Base-by-base conservation (phyloP, 1,140 invertebrate genomes). In the Heliconius melpomene region DNA sequence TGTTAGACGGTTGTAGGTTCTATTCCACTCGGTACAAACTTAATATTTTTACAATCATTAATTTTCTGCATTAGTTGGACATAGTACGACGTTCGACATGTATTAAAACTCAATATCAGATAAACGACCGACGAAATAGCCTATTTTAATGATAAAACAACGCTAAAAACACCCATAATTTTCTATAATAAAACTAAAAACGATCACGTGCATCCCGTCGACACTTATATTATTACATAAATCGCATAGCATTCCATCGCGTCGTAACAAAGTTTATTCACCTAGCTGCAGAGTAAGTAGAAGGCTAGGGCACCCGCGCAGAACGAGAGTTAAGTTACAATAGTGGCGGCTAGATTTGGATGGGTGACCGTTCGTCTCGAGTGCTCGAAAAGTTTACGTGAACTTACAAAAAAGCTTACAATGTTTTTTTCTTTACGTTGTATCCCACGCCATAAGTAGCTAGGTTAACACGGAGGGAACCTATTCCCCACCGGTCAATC, bases 341-440 rank as follows among this genome's bases (percentile, higher is more conserved):
- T 66, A 40, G 38, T 38, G 52, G 75, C 29, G 46, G 23, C 75
- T 76, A 76, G 57, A 76, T 76, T 70, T 71, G 38, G 75, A 76
- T 76, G 75, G 57, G 75, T 70, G 75, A 46, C 36, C 75, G 57
- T 70, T 66, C n/a, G 20, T 57, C 54, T 57, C n/a, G 54, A 57
- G 54, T 9, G 8, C 8, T 57, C 3, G n/a, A 57, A 57, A 57
- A 57, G 20, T 9, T 57, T n/a, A 57, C 54, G 20, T 20, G 54
- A 3, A n/a, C 20, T 57, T 57, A 2, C 0, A 54, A 8, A 54
- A 54, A n/a, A 54, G 20, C 13, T 46, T 46, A 46, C 40, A n/a
- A n/a, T 54, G 2, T 23, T 23, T 57, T 57, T n/a, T n/a, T 57
- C 0, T 11, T 57, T 0, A n/a, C 7, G n/a, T 3, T 8, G 1